Conservation (phyloP, 2,797 vertebrate species). For the Gastrophryne carolinensis region DNA sequence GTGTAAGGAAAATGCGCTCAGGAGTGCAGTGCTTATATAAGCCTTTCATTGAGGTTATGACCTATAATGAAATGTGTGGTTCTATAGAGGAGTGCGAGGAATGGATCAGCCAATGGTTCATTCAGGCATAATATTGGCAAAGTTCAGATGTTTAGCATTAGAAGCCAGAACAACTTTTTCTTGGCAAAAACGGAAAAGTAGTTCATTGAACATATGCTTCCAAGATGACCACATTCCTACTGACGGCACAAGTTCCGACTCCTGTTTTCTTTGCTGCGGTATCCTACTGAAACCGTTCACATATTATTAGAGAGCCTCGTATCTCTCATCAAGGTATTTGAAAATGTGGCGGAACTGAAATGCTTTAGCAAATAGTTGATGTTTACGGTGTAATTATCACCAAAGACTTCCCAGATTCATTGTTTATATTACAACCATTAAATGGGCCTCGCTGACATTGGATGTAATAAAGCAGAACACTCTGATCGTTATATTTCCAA, state of each 20-base stretch:
- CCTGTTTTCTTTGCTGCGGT: slow-evolving; percentile 6
- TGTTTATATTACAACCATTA: slow-evolving; percentile 15
- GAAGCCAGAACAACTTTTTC: not conserved
- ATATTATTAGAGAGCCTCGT: slow-evolving; percentile 11
- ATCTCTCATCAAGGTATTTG: not conserved
- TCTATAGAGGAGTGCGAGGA: not conserved
- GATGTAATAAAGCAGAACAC: not conserved
- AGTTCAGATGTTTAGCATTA: not conserved
- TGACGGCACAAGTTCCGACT: slow-evolving; percentile 5
- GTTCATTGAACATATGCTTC: slow-evolving; percentile 32
- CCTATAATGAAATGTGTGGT: too few relatives aligned
- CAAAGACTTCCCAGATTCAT: slow-evolving; percentile 9
- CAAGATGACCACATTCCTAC: slow-evolving; percentile 24
- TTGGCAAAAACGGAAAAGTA: slow-evolving; percentile 1
- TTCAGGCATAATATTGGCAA: not conserved
- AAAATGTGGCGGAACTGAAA: slow-evolving; percentile 6
- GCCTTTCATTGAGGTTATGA: too few relatives aligned
- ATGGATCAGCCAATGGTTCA: not conserved
- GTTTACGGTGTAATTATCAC: slow-evolving; percentile 18
- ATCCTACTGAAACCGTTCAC: not conserved
- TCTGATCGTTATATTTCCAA: not conserved
- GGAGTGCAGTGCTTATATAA: too few relatives aligned
- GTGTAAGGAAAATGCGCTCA: too few relatives aligned
- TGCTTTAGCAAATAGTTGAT: not conserved
- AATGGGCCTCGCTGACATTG: not conserved